Percentiles rank a stretch among this genome's conserved stretches.
These are phyloP conservation scores for Pelodytes ibericus DNA, from an alignment of 2,797 vertebrate genomes.

Conservation along the genomic window DNA sequence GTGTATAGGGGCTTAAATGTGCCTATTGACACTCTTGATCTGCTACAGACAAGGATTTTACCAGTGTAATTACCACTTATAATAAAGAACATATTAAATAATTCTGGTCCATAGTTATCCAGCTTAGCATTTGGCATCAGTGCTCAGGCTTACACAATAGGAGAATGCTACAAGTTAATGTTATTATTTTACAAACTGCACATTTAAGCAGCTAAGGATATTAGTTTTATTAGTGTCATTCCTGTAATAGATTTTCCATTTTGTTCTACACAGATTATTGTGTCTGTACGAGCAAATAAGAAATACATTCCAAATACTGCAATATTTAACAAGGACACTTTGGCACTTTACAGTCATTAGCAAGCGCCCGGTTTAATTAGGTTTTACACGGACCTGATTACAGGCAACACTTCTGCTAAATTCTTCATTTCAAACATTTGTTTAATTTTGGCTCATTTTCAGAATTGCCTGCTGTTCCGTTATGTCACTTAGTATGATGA, in stretches of 20 bases:
- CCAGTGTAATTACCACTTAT: too few species aligned
- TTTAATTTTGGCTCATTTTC: neutral
- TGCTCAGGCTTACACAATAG: too few species aligned
- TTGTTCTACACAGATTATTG: neutral
- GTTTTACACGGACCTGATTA: neutral
- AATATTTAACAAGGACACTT: neutral
- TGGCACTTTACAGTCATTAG: constrained; percentile 4
- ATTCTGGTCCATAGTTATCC: too few species aligned
- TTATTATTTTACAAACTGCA: too few species aligned
- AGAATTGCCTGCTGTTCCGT: neutral
- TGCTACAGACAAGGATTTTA: too few species aligned
- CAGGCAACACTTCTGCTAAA: neutral
- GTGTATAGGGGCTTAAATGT: too few species aligned
- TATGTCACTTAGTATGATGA: neutral
- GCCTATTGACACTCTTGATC: too few species aligned
- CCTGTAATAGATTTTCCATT: neutral
- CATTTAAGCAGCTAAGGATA: neutral
- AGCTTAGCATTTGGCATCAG: too few species aligned
- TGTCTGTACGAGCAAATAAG: neutral
- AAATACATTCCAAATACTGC: neutral
- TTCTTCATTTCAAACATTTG: neutral
- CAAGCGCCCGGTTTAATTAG: neutral
- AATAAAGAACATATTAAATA: too few species aligned
- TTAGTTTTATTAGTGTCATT: neutral
- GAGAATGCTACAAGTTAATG: too few species aligned